Evolutionary conservation across 2,113 vertebrate genomes (phyloP), one percentile per base, ranked within the genome.

Genomic region (Calidris pugnax): DNA sequence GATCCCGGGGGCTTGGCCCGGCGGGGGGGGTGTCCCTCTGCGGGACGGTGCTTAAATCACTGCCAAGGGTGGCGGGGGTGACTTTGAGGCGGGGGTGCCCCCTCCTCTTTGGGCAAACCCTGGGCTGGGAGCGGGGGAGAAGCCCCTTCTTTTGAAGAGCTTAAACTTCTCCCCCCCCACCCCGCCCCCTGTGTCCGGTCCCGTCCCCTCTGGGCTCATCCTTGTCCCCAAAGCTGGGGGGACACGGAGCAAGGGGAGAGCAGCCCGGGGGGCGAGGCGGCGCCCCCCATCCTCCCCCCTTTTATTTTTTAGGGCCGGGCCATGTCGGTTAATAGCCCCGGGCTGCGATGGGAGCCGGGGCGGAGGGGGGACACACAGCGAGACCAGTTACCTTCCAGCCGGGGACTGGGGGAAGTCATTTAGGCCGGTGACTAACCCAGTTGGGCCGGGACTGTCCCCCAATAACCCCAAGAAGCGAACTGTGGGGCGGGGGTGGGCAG

Each of bases 381-480:
- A 98, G 90, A 95, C 95, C 97, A 97, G 97, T 98, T 95, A 97
- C 95, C 96, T 79, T 47, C 76, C 62, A 67, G 91, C 64, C 78
- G 57, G 63, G 41, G 72, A 95, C 90, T 94, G 39, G 93, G 92
- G 95, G 93, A 80, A 22, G 97, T 91, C 96, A 97, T 98, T 96
- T 96, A 98, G 97, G 91, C 96, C 75, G 93, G 91, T 48, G 94
- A 74, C 90, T 96, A 92, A 96, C 97, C 97, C 98, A 97, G 98
- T 90, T 96, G 98, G 97, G 97, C 94, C 84, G 94, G 68, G 47
- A 21, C n/a, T 82, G 51, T 43, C 33, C 47, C 45, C 60, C 66
- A 21, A 0, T 7, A 32, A 1, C 5, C 37, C 28, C 10, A 26
- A 57, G 77, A 6, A 7, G 9, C 41, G 12, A 27, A 15, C 12